These are phyloP conservation scores for Cylindroiulus punctatus DNA, from an alignment of 2,888 invertebrate genomes.

Conservation along the genomic window DNA sequence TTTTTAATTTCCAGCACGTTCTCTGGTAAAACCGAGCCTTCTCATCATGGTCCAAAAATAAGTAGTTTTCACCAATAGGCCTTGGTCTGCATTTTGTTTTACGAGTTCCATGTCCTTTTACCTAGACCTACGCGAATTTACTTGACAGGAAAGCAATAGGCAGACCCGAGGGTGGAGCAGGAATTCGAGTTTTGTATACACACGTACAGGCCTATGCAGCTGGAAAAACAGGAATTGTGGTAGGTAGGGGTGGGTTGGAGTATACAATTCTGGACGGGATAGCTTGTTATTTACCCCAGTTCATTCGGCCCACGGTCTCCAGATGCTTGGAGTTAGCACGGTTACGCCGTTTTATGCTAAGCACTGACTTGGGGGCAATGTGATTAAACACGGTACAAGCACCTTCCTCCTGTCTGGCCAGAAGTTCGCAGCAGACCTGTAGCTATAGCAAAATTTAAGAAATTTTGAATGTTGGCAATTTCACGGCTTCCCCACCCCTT, in stretches of 20 bases:
- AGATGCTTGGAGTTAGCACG: background rate
- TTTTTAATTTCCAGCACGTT: too few relatives aligned
- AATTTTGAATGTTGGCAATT: background rate
- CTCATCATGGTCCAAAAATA: too few relatives aligned
- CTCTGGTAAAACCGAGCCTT: too few relatives aligned
- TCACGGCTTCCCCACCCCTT: background rate
- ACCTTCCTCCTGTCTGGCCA: background rate
- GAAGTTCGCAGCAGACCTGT: too few relatives aligned
- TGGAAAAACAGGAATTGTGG: background rate
- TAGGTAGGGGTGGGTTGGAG: background rate
- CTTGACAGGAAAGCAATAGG: conserved; percentile 8
- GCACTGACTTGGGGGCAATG: conserved; percentile 25
- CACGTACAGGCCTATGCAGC: background rate
- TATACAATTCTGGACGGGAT: conserved; percentile 11
- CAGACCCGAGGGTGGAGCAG: background rate
- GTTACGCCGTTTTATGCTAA: conserved; percentile 5
- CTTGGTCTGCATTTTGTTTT: background rate
- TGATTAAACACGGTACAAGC: background rate
- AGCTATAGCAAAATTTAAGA: too few relatives aligned
- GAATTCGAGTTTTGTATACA: conserved; percentile 29
- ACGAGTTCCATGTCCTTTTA: conserved; percentile 29
- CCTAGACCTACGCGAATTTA: conserved; percentile 27
- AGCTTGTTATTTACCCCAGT: background rate
- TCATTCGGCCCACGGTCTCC: background rate
- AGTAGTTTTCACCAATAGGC: too few relatives aligned